phyloP scores from a whole-genome alignment of 2,797 vertebrate genomes.

The Oreochromis mossambicus region DNA sequence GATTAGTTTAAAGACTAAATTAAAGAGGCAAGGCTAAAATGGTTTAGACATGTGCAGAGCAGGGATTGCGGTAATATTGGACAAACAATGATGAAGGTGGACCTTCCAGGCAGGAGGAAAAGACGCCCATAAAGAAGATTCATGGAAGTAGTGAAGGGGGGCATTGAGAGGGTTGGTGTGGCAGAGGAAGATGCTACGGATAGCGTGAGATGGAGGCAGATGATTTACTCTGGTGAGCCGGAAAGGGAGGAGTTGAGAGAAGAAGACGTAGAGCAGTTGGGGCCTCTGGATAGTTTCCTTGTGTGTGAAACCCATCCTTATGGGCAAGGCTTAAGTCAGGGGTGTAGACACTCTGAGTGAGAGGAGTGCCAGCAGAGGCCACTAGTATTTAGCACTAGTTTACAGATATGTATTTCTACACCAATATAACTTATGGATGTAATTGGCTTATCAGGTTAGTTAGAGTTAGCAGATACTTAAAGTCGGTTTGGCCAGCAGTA shows the following conservation, averaged over 20 bases:
- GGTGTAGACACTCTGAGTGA: background rate
- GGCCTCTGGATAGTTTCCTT: background rate
- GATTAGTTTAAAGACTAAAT: background rate
- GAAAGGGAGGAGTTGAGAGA: background rate
- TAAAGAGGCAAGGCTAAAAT: background rate
- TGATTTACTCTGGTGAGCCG: background rate
- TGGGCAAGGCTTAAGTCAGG: background rate
- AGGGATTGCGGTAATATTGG: background rate
- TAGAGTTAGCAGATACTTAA: background rate
- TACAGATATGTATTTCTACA: background rate
- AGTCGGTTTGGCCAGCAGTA: background rate
- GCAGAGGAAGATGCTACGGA: background rate
- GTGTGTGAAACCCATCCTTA: background rate
- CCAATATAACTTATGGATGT: background rate
- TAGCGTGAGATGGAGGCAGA: background rate
- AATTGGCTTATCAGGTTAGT: background rate
- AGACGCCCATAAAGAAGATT: background rate
- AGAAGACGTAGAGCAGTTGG: accelerated
- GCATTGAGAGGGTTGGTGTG: background rate
- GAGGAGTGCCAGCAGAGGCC: background rate
- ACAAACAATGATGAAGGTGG: background rate
- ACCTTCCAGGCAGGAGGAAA: background rate
- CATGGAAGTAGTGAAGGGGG: background rate
- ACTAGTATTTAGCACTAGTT: background rate
- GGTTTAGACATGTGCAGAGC: background rate